These are phyloP conservation scores for Gnathonemus echidnorhynchus DNA, from an alignment of 2,113 vertebrate species.

Conservation along the genomic window DNA sequence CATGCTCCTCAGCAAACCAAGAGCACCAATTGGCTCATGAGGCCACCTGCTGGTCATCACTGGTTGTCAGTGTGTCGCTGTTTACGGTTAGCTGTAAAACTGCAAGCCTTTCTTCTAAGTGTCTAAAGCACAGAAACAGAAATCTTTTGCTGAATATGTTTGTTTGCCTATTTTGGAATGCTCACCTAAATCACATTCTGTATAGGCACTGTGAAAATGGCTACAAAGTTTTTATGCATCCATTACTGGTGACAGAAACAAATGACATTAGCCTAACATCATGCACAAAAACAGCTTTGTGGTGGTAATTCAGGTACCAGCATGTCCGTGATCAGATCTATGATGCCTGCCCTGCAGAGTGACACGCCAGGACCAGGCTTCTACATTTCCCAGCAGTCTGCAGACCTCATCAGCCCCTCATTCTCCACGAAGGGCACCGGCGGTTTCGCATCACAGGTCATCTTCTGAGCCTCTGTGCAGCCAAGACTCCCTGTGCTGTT, in stretches of 20 bases:
- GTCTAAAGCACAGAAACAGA: background rate
- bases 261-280: background rate
- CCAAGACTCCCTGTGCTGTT: background rate
- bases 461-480: background rate
- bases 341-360: conserved; percentile 46
- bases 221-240: background rate
- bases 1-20: background rate
- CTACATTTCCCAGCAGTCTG: conserved; percentile 40
- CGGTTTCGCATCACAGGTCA: conserved; percentile 63
- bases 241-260: background rate
- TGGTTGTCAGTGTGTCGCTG: background rate
- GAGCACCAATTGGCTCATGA: background rate
- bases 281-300: background rate
- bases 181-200: background rate
- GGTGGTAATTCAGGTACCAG: background rate
- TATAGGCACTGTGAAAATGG: background rate
- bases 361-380: conserved; percentile 63
- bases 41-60: background rate
- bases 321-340: background rate
- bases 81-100: background rate
- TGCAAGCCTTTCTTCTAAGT: background rate
- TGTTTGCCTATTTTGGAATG: background rate
- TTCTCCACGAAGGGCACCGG: conserved; percentile 67
- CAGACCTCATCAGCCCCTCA: conserved; percentile 57
- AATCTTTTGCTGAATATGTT: background rate